Evolutionary conservation across 2,888 invertebrate genomes (phyloP).

Genomic region (Lycia hirtaria): DNA sequence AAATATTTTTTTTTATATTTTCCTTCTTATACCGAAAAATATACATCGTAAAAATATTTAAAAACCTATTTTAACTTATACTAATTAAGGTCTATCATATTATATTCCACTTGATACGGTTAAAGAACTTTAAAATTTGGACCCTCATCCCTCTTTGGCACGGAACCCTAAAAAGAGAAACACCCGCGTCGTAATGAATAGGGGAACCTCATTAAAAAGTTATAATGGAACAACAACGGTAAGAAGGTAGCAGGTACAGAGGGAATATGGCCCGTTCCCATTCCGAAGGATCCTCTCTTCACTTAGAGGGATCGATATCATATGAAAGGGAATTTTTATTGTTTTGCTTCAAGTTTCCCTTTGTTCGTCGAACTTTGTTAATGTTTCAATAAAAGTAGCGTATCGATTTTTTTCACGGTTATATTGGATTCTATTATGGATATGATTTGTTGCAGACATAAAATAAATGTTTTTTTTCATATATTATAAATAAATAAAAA

Average conservation of each 20-base stretch:
- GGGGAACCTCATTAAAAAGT: conserved; percentile 48
- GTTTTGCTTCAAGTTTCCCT: not conserved
- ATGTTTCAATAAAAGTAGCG: not conserved
- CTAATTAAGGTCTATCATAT: too few species aligned
- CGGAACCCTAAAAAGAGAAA: conserved; percentile 34
- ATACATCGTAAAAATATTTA: too few species aligned
- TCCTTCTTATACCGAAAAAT: too few species aligned
- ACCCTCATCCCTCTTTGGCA: not conserved
- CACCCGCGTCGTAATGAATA: conserved; percentile 37
- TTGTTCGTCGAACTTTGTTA: not conserved
- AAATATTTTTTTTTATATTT: too few species aligned
- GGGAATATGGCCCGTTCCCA: conserved; percentile 3
- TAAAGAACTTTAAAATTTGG: too few species aligned
- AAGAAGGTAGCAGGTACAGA: conserved; percentile 9
- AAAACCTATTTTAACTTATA: too few species aligned
- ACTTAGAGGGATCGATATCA: conserved; percentile 7
- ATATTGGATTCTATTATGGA: too few species aligned
- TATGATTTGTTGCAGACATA: too few species aligned
- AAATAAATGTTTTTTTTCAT: too few species aligned
- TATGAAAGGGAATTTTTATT: not conserved
- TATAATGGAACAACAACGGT: conserved; percentile 46
- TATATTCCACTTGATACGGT: too few species aligned
- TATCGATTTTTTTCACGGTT: too few species aligned
- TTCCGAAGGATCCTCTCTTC: not conserved
- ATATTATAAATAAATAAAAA: too few species aligned